phyloP scores from a whole-genome alignment of 2,888 invertebrate genomes.

The Drosophila niveifrons region DNA sequence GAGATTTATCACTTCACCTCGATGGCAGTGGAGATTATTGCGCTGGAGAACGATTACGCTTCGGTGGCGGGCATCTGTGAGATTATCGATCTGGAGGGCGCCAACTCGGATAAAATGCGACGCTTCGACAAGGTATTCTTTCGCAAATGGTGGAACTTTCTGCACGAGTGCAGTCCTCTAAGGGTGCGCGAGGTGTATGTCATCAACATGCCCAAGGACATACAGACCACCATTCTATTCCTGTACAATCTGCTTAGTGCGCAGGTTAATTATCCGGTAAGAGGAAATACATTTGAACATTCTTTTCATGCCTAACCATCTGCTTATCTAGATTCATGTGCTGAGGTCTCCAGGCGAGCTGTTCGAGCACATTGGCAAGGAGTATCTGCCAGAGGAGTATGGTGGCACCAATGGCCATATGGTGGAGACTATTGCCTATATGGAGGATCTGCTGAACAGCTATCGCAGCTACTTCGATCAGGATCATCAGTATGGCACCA shows the following conservation, averaged over 20 bases:
- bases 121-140: constrained; percentile 71
- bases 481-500: constrained; percentile 75
- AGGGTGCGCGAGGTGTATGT: constrained; percentile 64
- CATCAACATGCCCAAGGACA: constrained; percentile 78
- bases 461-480: constrained; percentile 79
- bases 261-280: constrained; percentile 71
- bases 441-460: constrained; percentile 78
- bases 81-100: constrained; percentile 73
- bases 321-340: constrained; percentile 59
- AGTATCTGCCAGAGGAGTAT: constrained; percentile 79
- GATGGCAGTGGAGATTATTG: constrained; percentile 79
- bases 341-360: constrained; percentile 70
- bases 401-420: constrained; percentile 79
- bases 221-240: constrained; percentile 66
- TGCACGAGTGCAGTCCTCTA: constrained; percentile 74
- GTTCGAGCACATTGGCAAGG: constrained; percentile 72
- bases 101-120: constrained; percentile 66
- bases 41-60: constrained; percentile 80
- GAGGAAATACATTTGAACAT: not conserved
- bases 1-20: constrained; percentile 76
- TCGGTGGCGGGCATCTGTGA: constrained; percentile 78
- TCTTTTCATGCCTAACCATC: too few species aligned
- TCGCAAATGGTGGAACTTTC: constrained; percentile 76
- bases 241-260: constrained; percentile 65
- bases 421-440: constrained; percentile 75